A percentile compares a stretch with the other conserved stretches of the same genome.
Evolutionary conservation across 2,113 vertebrate species (phyloP).

Genomic region (Oryzias celebensis): DNA sequence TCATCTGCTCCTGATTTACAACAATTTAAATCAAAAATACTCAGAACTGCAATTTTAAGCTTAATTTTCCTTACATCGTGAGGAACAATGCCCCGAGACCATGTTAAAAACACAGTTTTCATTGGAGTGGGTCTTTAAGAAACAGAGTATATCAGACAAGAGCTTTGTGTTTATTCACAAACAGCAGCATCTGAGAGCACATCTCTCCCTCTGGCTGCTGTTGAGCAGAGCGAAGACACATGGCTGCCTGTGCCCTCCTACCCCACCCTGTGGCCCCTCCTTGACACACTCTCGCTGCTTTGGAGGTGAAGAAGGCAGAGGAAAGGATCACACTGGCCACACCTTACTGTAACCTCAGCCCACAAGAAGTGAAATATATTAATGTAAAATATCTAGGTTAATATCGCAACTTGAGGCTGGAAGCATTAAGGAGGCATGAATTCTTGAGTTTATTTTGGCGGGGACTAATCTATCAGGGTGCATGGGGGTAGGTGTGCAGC

Average conservation of each 20-base stretch:
- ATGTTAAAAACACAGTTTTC: too few relatives aligned
- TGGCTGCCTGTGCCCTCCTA: conserved; percentile 78
- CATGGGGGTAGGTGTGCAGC: conserved; percentile 54
- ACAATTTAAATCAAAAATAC: too few relatives aligned
- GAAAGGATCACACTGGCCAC: conserved; percentile 31
- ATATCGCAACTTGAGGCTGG: conserved; percentile 57
- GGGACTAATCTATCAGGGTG: conserved; percentile 74
- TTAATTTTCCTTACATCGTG: too few relatives aligned
- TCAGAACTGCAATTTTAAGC: too few relatives aligned
- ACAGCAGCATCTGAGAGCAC: conserved; percentile 31
- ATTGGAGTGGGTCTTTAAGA: background rate
- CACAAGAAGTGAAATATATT: conserved; percentile 70
- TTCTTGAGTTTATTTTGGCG: conserved; percentile 61
- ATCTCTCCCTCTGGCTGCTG: conserved; percentile 33
- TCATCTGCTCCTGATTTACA: too few relatives aligned
- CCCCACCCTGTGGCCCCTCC: conserved; percentile 92
- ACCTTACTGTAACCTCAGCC: conserved; percentile 50
- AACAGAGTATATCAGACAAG: conserved; percentile 15
- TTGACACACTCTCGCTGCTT: conserved; percentile 63
- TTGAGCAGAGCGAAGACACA: conserved; percentile 58
- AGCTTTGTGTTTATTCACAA: conserved; percentile 18
- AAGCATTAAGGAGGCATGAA: conserved; percentile 61
- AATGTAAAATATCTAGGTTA: conserved; percentile 72
- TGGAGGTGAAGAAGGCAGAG: conserved; percentile 22
- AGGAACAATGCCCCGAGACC: too few relatives aligned